Conservation (phyloP, 1,140 invertebrate genomes). For the Cydia amplana region DNA sequence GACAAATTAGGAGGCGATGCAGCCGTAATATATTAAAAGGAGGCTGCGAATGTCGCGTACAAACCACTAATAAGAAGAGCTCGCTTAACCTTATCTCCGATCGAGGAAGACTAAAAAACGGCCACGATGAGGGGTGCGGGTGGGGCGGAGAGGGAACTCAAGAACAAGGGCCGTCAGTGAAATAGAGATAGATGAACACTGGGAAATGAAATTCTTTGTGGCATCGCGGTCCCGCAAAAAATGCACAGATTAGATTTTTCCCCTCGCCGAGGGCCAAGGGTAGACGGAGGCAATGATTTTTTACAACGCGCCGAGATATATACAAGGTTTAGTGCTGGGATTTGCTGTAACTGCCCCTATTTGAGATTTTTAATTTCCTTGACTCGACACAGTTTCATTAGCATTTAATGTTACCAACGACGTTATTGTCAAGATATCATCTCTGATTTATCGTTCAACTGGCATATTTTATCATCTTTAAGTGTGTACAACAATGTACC, state of each 20-base stretch:
- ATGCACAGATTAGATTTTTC: slow-evolving; percentile 81
- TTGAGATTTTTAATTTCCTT: slow-evolving; percentile 78
- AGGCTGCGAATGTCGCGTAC: slow-evolving; percentile 62
- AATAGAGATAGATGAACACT: slow-evolving; percentile 81
- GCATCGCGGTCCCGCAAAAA: slow-evolving; percentile 80
- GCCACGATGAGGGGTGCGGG: slow-evolving; percentile 43
- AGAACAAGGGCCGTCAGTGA: slow-evolving; percentile 79
- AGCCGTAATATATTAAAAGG: slow-evolving; percentile 59
- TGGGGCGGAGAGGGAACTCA: slow-evolving; percentile 49
- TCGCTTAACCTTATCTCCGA: slow-evolving; percentile 77
- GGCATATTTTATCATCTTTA: background rate
- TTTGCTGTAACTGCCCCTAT: slow-evolving; percentile 75
- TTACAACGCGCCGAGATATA: slow-evolving; percentile 75
- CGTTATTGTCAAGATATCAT: slow-evolving; percentile 13
- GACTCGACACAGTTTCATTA: slow-evolving; percentile 50
- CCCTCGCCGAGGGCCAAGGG: slow-evolving; percentile 73
- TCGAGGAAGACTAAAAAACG: slow-evolving; percentile 78
- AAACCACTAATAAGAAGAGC: slow-evolving; percentile 74
- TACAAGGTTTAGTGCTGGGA: slow-evolving; percentile 75
- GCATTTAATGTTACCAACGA: slow-evolving; percentile 24
- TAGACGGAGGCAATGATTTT: slow-evolving; percentile 77
- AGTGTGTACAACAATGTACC: background rate
- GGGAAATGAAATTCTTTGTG: slow-evolving; percentile 81
- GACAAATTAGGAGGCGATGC: slow-evolving; percentile 30
- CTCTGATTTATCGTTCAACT: slow-evolving; percentile 1